Evolutionary conservation across 2,797 vertebrate genomes (phyloP).

Genomic region (Micropoecilia bifurca): DNA sequence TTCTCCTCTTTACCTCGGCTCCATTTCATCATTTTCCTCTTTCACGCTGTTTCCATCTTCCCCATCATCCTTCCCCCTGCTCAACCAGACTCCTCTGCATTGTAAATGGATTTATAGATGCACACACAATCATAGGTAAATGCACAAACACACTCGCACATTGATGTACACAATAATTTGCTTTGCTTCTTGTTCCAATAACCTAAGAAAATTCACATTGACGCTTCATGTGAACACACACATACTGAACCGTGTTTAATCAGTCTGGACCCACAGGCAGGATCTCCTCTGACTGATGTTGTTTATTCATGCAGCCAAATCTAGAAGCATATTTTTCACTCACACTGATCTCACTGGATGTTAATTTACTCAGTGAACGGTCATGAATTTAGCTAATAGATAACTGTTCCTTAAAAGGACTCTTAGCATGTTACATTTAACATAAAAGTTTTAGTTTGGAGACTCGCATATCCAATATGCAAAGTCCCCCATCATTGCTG

Average conservation of each 20-base stretch:
- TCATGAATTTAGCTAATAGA: background rate
- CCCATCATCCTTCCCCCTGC: slow-evolving; percentile 26
- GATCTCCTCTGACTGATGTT: slow-evolving; percentile 1
- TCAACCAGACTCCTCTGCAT: slow-evolving; percentile 37
- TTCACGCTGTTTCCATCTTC: slow-evolving; percentile 42
- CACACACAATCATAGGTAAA: slow-evolving; percentile 14
- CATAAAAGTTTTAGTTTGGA: background rate
- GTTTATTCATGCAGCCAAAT: background rate
- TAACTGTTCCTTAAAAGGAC: background rate
- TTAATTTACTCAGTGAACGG: background rate
- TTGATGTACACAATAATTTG: slow-evolving; percentile 3
- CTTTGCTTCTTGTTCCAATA: slow-evolving; percentile 5
- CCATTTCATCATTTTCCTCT: slow-evolving; percentile 42
- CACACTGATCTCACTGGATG: background rate
- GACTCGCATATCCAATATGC: background rate
- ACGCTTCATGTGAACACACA: background rate
- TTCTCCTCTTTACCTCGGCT: slow-evolving; percentile 36
- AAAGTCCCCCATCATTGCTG: background rate
- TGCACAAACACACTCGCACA: background rate
- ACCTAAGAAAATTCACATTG: background rate
- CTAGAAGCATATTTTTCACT: background rate
- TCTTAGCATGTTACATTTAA: background rate
- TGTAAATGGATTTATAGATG: slow-evolving; percentile 8
- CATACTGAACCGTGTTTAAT: slow-evolving; percentile 2
- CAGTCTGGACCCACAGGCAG: slow-evolving; percentile 1